Evolutionary conservation across 2,113 vertebrate genomes (phyloP).

Genomic region (Nibea coibor): DNA sequence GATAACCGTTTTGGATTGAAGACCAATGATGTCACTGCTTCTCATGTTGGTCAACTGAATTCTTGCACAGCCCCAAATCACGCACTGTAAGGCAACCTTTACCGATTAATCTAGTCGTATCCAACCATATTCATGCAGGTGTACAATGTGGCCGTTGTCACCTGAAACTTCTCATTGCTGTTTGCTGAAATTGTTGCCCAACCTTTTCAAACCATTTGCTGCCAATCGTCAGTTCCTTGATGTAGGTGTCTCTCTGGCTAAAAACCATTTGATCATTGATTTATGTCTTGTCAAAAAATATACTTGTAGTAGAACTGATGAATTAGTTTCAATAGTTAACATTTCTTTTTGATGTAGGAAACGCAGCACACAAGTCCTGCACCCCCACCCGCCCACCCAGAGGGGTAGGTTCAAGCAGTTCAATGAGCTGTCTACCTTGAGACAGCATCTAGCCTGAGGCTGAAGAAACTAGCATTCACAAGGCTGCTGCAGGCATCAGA

Average conservation of each 20-base stretch:
- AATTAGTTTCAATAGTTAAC: not conserved
- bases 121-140: conserved; percentile 5
- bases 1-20: too few species aligned
- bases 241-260: not conserved
- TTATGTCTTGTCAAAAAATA: not conserved
- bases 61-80: too few species aligned
- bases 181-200: too few species aligned
- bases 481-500: conserved; percentile 47
- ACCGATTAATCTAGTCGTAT: not conserved
- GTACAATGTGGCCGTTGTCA: not conserved
- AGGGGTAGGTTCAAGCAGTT: not conserved
- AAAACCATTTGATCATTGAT: not conserved
- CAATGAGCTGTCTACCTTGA: conserved; percentile 47
- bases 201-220: not conserved
- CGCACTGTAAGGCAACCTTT: too few species aligned
- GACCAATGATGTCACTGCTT: too few species aligned
- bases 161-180: not conserved
- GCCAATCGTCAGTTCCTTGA: not conserved
- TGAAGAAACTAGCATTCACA: conserved; percentile 50
- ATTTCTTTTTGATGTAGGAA: not conserved
- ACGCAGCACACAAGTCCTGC: not conserved
- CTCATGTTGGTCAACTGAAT: too few species aligned
- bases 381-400: not conserved
- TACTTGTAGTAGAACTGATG: not conserved
- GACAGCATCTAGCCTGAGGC: conserved; percentile 47